These are phyloP conservation scores for Coelopa pilipes DNA, from an alignment of 2,888 invertebrate genomes.

Conservation along the genomic window DNA sequence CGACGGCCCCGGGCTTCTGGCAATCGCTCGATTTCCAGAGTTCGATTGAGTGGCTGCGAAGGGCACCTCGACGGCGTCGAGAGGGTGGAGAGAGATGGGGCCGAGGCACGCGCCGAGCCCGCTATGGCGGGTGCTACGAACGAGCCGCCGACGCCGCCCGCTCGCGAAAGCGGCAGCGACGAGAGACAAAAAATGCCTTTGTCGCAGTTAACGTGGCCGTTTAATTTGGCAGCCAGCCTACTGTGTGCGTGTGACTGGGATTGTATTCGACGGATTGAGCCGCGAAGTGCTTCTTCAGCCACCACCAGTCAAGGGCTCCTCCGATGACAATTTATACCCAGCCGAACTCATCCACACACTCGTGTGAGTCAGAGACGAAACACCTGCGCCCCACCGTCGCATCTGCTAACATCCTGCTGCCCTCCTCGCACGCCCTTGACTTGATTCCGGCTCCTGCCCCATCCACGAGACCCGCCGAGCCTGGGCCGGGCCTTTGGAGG, in stretches of 20 bases:
- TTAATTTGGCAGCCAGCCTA: constrained; percentile 9
- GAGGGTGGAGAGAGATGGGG: not conserved
- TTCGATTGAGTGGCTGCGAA: not conserved
- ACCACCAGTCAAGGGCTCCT: constrained; percentile 4
- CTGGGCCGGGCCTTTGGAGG: not conserved
- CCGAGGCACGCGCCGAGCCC: not conserved
- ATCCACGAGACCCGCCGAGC: not conserved
- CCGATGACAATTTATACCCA: not conserved
- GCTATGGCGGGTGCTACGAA: constrained; percentile 6
- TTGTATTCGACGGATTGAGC: not conserved
- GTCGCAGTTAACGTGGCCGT: constrained; percentile 11
- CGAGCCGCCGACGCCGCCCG: not conserved
- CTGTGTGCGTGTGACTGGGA: not conserved
- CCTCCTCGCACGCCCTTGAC: no score
- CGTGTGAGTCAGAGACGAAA: not conserved
- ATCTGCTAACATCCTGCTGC: not conserved
- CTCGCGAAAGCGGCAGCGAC: not conserved
- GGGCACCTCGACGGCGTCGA: not conserved
- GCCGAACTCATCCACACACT: not conserved
- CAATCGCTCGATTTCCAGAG: not conserved
- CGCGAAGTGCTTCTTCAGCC: not conserved
- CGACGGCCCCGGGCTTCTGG: not conserved
- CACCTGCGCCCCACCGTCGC: not conserved
- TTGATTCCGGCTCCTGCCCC: not conserved
- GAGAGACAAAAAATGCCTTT: not conserved